Percentiles rank a stretch among this genome's conserved stretches.
phyloP scores from a whole-genome alignment of 2,888 invertebrate genomes.

The Pteria penguin region DNA sequence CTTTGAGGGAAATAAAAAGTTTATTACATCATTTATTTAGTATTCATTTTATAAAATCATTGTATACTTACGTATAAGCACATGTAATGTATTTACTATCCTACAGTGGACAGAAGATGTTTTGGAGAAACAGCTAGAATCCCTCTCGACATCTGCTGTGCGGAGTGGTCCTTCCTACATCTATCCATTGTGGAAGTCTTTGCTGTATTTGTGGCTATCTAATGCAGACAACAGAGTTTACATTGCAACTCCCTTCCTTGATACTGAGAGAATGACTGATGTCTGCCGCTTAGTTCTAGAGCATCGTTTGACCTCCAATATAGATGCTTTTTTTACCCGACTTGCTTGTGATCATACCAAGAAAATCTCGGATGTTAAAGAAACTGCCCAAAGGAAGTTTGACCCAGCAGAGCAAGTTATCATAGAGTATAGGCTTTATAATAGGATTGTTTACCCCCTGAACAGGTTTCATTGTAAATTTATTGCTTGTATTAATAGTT shows the following conservation, averaged over 20 bases:
- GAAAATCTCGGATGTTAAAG: constrained; percentile 62
- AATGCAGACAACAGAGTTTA: constrained; percentile 63
- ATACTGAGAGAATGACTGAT: constrained; percentile 66
- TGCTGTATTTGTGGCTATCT: constrained; percentile 71
- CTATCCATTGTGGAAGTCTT: constrained; percentile 74
- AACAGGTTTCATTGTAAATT: constrained; percentile 65
- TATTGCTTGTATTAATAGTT: constrained; percentile 64
- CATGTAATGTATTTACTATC: not conserved
- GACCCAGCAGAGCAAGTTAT: constrained; percentile 63
- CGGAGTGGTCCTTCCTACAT: constrained; percentile 65
- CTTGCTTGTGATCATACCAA: constrained; percentile 52
- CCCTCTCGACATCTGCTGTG: constrained; percentile 54
- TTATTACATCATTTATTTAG: no score
- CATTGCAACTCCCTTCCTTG: constrained; percentile 73
- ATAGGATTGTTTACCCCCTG: constrained; percentile 65
- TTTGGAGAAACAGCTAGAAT: constrained; percentile 51
- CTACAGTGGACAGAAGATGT: constrained; percentile 56
- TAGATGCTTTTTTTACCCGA: constrained; percentile 66
- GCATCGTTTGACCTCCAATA: constrained; percentile 60
- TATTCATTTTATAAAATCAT: not conserved
- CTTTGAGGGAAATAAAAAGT: no score
- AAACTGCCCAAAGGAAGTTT: constrained; percentile 54
- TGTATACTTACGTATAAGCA: not conserved
- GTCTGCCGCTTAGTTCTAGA: constrained; percentile 67
- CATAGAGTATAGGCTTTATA: constrained; percentile 72